Conservation (phyloP, 2,113 vertebrate species). For the Formicarius rufipectus region DNA sequence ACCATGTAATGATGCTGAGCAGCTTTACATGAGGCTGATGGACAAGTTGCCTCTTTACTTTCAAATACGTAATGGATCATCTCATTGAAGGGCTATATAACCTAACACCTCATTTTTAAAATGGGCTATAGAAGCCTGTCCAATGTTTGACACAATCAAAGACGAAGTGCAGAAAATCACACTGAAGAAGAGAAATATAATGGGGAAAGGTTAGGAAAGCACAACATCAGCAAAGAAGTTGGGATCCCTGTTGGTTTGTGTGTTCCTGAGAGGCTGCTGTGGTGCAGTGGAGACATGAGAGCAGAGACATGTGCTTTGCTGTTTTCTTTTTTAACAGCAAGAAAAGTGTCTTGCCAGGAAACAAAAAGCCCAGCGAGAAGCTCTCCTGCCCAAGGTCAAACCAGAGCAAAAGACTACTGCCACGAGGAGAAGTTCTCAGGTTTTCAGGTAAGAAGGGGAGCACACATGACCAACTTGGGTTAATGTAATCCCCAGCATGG, state of each 20-base stretch:
- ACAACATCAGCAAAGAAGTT: not conserved
- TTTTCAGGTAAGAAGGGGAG: not conserved
- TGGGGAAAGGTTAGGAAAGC: not conserved
- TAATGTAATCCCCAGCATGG: fast-evolving
- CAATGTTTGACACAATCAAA: not conserved
- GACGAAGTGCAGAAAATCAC: not conserved
- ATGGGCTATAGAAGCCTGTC: not conserved
- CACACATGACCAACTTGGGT: not conserved
- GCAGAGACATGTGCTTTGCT: not conserved
- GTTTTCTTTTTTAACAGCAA: not conserved
- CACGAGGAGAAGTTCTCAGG: not conserved
- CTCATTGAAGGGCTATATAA: not conserved
- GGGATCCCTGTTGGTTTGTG: not conserved
- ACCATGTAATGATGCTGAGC: not conserved
- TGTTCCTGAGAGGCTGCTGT: not conserved
- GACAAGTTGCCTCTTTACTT: not conserved
- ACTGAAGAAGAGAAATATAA: not conserved
- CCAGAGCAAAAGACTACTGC: not conserved
- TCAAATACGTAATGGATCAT: not conserved
- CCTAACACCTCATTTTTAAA: not conserved
- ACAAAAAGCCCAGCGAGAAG: not conserved
- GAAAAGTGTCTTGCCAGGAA: not conserved
- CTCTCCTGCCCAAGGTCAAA: not conserved
- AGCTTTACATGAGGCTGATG: not conserved
- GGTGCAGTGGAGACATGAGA: not conserved